Conservation (phyloP, 2,888 invertebrate genomes). For the Pachymerium ferrugineum region DNA sequence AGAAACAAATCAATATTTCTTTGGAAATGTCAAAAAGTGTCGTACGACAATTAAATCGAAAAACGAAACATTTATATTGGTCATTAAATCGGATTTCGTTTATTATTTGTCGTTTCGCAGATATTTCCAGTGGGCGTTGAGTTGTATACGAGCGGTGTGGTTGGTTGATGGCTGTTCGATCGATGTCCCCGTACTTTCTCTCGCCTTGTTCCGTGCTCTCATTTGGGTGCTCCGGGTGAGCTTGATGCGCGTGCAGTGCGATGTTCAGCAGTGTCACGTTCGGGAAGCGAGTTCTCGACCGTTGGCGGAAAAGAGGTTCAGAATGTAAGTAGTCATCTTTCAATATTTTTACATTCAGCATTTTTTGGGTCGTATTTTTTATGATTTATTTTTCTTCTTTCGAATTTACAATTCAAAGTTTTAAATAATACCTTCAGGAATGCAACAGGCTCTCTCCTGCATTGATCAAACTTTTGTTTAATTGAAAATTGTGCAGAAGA, state of each 20-base stretch:
- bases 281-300: slow-evolving; percentile 23
- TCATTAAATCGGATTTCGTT: background rate
- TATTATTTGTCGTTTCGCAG: background rate
- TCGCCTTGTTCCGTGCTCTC: background rate
- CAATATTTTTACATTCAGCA: too few relatives aligned
- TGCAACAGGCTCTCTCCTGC: slow-evolving; percentile 20
- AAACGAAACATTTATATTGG: background rate
- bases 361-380: too few relatives aligned
- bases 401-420: background rate
- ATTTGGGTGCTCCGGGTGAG: background rate
- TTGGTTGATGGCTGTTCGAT: slow-evolving; percentile 17
- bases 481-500: too few relatives aligned
- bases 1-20: too few relatives aligned
- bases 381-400: background rate
- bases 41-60: too few relatives aligned
- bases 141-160: background rate
- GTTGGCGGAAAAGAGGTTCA: slow-evolving; percentile 14
- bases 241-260: slow-evolving; percentile 15
- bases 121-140: slow-evolving; percentile 20
- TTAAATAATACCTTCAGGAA: background rate
- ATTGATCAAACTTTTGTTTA: too few relatives aligned
- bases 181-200: background rate
- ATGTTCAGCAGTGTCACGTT: slow-evolving; percentile 19
- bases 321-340: background rate
- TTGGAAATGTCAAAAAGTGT: too few relatives aligned